A percentile compares a stretch with the other conserved stretches of the same genome.
phyloP scores from a whole-genome alignment of 2,888 invertebrate genomes.

The Neuroscelio doddi region DNA sequence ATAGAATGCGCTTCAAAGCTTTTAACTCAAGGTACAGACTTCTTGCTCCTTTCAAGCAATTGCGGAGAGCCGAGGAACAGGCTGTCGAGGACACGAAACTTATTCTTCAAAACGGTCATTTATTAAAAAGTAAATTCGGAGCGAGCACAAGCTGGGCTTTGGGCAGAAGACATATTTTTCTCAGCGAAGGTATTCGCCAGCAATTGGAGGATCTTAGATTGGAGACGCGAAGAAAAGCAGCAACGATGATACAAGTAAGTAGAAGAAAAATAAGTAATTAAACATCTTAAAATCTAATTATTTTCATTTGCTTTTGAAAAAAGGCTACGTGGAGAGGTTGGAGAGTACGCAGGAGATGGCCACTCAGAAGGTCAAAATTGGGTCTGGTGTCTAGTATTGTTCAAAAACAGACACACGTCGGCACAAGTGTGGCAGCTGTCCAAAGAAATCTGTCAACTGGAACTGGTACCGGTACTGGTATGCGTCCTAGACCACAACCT shows the following conservation, averaged over 20 bases:
- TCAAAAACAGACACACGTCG: conserved; percentile 59
- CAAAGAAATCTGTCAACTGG: conserved; percentile 66
- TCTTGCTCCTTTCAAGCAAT: conserved; percentile 84
- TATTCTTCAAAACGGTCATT: conserved; percentile 82
- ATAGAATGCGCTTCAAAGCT: conserved; percentile 94
- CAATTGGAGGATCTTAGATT: conserved; percentile 88
- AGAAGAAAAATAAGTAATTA: not conserved
- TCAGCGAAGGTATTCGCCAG: conserved; percentile 94
- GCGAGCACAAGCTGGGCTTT: conserved; percentile 86
- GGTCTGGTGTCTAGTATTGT: conserved; percentile 59
- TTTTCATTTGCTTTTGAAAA: conserved; percentile 7
- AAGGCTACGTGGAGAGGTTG: conserved; percentile 88
- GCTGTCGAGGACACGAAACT: conserved; percentile 84
- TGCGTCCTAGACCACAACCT: conserved; percentile 90
- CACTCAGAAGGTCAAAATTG: conserved; percentile 72
- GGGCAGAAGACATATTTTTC: conserved; percentile 93
- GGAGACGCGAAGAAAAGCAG: conserved; percentile 85
- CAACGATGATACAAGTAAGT: conserved; percentile 81
- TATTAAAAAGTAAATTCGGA: conserved; percentile 72
- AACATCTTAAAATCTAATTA: too few relatives aligned
- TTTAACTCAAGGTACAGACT: conserved; percentile 90
- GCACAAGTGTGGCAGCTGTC: conserved; percentile 43
- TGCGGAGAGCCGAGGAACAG: conserved; percentile 80
- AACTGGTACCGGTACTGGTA: conserved; percentile 70
- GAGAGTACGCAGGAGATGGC: conserved; percentile 81